Conservation (phyloP, 2,888 invertebrate species). For the Spialia ferax region DNA sequence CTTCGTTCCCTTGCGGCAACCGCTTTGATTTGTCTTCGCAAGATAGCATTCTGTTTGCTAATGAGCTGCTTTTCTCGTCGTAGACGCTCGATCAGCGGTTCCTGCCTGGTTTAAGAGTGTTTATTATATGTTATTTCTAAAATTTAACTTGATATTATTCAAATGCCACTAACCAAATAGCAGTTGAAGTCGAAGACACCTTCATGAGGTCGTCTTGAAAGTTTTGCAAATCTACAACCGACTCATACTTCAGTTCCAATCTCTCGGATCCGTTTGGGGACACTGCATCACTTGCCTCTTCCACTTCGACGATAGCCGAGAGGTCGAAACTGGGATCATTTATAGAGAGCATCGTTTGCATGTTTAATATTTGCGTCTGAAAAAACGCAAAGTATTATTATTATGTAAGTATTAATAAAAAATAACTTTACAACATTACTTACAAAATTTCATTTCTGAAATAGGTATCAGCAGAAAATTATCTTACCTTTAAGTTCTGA, state of each 20-base stretch:
- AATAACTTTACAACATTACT: no score
- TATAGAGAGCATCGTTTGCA: constrained; percentile 78
- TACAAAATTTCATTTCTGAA: no score
- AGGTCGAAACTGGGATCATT: constrained; percentile 81
- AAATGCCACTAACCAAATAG: constrained; percentile 66
- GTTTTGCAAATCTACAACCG: constrained; percentile 68
- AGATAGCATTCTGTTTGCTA: constrained; percentile 74
- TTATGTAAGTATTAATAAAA: not conserved
- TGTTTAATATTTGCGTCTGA: constrained; percentile 78
- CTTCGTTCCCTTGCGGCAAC: constrained; percentile 76
- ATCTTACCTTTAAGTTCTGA: constrained; percentile 69
- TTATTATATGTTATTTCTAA: no score
- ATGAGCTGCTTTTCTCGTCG: constrained; percentile 77
- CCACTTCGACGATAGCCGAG: constrained; percentile 80
- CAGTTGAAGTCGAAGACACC: constrained; percentile 68
- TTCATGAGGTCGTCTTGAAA: constrained; percentile 61
- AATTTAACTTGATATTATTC: no score
- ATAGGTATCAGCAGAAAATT: no score
- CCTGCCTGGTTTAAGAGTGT: constrained; percentile 65
- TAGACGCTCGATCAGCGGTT: constrained; percentile 75
- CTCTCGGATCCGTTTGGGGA: constrained; percentile 72
- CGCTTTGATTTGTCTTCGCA: constrained; percentile 78
- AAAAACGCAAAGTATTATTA: not conserved
- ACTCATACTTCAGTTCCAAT: constrained; percentile 75
- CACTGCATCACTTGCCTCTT: constrained; percentile 69